These are phyloP conservation scores for Mesocentrotus franciscanus DNA, from an alignment of 53 echinoderm and acorn worm species.

Conservation along the genomic window DNA sequence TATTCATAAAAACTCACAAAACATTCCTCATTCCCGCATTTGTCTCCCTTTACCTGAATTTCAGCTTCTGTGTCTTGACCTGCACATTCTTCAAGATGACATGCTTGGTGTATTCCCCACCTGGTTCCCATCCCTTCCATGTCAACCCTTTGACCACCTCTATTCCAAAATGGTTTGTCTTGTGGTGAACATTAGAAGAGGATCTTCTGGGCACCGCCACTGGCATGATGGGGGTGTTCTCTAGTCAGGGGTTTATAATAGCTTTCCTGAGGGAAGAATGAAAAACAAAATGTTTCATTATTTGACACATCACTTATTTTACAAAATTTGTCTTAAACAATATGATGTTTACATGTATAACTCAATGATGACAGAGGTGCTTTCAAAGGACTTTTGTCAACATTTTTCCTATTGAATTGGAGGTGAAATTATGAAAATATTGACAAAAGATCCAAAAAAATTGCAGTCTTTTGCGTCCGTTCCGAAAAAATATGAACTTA, in stretches of 20 bases:
- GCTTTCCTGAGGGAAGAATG: background rate
- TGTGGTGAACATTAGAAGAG: conserved; percentile 32
- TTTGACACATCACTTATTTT: background rate
- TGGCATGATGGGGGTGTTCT: conserved; percentile 68
- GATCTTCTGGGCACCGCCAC: conserved; percentile 73
- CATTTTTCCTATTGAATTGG: too few species aligned
- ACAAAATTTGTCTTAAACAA: too few species aligned
- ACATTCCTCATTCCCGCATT: background rate
- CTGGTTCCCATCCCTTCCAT: conserved; percentile 99
- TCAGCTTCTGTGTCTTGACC: conserved; percentile 97
- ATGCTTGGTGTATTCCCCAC: conserved; percentile 97
- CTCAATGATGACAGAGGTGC: too few species aligned
- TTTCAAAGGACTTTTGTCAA: too few species aligned
- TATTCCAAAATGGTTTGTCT: conserved; percentile 90
- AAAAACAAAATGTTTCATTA: background rate
- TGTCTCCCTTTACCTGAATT: conserved; percentile 79
- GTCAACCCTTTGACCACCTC: conserved; percentile 94
- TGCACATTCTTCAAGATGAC: conserved; percentile 94
- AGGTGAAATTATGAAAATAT: too few species aligned
- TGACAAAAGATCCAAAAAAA: too few species aligned
- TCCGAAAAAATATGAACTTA: too few species aligned
- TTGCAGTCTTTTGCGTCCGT: too few species aligned
- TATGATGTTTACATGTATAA: too few species aligned
- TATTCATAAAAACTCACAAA: background rate
- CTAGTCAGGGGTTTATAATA: background rate